These are phyloP conservation scores for Enteromius afrohamiltoni DNA, from an alignment of 2,797 vertebrate species.

Conservation along the genomic window DNA sequence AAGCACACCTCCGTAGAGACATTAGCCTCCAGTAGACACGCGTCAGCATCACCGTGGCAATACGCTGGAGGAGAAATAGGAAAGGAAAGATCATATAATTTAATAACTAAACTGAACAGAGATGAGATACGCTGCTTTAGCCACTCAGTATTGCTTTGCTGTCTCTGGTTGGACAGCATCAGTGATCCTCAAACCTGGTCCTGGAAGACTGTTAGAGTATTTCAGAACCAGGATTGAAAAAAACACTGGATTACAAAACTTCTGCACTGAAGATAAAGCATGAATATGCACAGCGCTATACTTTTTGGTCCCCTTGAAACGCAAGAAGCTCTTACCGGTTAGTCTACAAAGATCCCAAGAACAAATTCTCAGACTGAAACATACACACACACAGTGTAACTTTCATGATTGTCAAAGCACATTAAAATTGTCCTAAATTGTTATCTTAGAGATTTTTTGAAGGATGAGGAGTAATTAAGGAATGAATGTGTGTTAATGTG, in stretches of 20 bases:
- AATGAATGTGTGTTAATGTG: background rate
- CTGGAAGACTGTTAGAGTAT: background rate
- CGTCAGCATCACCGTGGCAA: constrained; percentile 89
- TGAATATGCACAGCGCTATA: constrained; percentile 75
- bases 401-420: constrained; percentile 66
- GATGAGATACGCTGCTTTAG: background rate
- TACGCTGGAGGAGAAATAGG: constrained; percentile 79
- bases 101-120: constrained; percentile 30
- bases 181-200: background rate
- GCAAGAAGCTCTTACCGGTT: constrained; percentile 49
- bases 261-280: background rate
- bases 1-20: constrained; percentile 95
- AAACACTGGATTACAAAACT: background rate
- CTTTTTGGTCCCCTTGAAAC: background rate
- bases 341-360: constrained; percentile 90
- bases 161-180: background rate
- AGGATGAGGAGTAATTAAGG: background rate
- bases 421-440: background rate
- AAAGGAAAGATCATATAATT: constrained; percentile 6
- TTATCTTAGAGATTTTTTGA: background rate
- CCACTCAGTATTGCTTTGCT: constrained; percentile 5
- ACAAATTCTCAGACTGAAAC: constrained; percentile 90
- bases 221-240: background rate
- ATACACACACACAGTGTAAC: constrained; percentile 82
- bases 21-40: constrained; percentile 92